Base-by-base conservation (phyloP, 2,888 invertebrate species). In the Laothoe populi region DNA sequence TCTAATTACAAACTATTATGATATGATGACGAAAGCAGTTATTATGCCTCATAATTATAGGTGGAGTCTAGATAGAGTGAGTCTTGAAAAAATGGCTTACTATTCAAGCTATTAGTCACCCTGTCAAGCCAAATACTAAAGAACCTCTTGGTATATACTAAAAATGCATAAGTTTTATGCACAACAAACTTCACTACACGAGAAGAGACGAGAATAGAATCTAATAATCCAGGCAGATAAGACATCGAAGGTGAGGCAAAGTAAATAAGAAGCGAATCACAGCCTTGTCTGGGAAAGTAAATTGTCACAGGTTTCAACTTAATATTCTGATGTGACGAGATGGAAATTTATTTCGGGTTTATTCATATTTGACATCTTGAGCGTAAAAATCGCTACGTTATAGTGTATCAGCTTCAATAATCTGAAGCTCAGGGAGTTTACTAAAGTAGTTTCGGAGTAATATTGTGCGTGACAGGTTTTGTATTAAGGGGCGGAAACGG, bases 401-500 rank as follows among this genome's bases (percentile, higher is more conserved):
- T 71, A 75, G 75, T 75, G 76, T 85, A 86, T 88, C 84, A 72
- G 75, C 77, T 79, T 79, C 82, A 84, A 84, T 84, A 83, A 86
- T 88, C 83, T 81, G 16, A 63, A 73, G 66, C 67, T 67, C 63
- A 64, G 63, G 73, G 72, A 71, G 77, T 63, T 64, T 63, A 70
- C 66, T 73, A 74, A 70, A 70, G 67, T 76, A 75, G 73, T 74
- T 73, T 76, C 63, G 61, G 48, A 62, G 63, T 67, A 72, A 70
- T 71, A 70, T 67, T 72, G 66, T 68, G 69, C 68, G 70, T 74
- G 73, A 71, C 72, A 72, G 66, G 57, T 53, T 60, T 40, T 53
- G 5, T 16, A 16, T 19, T 46, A 46, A 11, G 23, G 23, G n/a
- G 16, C 49, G 16, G 48, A 60, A 40, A 10, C 7, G 16, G n/a